These are phyloP conservation scores for Spilarctia lutea DNA, from an alignment of 2,888 invertebrate species.

Conservation along the genomic window DNA sequence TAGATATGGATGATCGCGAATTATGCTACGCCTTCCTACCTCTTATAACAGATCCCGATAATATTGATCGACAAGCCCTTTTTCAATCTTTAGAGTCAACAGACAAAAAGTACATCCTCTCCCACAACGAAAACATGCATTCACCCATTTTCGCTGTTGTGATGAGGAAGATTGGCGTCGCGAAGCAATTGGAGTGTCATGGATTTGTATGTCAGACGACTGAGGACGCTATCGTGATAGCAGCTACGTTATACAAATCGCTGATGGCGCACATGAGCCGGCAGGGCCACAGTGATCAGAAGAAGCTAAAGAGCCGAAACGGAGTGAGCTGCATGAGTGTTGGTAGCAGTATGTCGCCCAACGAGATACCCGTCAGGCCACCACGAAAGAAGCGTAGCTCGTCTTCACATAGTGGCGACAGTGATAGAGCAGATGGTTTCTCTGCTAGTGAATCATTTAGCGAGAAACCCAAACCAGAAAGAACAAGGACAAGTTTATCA, in stretches of 20 bases:
- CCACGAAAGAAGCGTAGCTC: slow-evolving; percentile 91
- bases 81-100: slow-evolving; percentile 85
- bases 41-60: slow-evolving; percentile 93
- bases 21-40: slow-evolving; percentile 93
- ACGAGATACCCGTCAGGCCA: slow-evolving; percentile 89
- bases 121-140: slow-evolving; percentile 88
- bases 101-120: slow-evolving; percentile 87
- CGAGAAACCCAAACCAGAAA: slow-evolving; percentile 83
- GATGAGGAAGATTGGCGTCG: slow-evolving; percentile 93
- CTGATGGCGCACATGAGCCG: slow-evolving; percentile 93
- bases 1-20: slow-evolving; percentile 84
- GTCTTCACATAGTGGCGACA: slow-evolving; percentile 88
- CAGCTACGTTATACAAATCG: slow-evolving; percentile 96
- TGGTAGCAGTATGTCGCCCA: slow-evolving; percentile 87
- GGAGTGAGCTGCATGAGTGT: slow-evolving; percentile 93
- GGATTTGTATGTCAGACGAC: slow-evolving; percentile 96
- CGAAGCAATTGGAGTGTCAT: slow-evolving; percentile 95
- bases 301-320: slow-evolving; percentile 89
- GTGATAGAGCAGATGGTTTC: slow-evolving; percentile 85
- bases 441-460: slow-evolving; percentile 80
- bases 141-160: slow-evolving; percentile 96
- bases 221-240: slow-evolving; percentile 96
- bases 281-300: slow-evolving; percentile 82
- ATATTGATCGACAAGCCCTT: slow-evolving; percentile 90
- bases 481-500: slow-evolving; percentile 85